Percentiles rank a stretch among this genome's conserved stretches.
Conservation (phyloP, 2,113 vertebrate species). For the Cololabis saira region DNA sequence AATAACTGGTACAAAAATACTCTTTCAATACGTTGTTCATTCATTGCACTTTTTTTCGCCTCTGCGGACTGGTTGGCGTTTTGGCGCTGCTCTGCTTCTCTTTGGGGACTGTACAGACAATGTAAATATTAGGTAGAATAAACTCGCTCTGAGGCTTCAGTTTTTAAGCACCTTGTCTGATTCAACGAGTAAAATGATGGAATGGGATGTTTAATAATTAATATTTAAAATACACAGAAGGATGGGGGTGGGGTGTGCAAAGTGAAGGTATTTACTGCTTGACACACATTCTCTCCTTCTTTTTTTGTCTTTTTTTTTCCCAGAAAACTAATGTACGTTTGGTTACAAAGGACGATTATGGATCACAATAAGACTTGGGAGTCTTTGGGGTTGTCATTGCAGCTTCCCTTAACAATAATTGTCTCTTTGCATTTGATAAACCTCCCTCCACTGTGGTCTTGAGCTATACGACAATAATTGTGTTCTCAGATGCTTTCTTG, state of each 20-base stretch:
- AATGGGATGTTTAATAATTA: slow-evolving; percentile 39
- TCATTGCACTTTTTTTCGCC: slow-evolving; percentile 52
- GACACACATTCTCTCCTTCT: slow-evolving; percentile 26
- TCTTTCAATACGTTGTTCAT: slow-evolving; percentile 19
- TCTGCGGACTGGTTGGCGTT: slow-evolving; percentile 37
- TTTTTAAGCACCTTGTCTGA: slow-evolving; percentile 70
- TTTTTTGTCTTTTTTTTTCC: slow-evolving; percentile 16
- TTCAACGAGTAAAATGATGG: slow-evolving; percentile 51
- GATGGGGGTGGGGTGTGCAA: slow-evolving; percentile 26
- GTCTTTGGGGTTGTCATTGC: slow-evolving; percentile 72
- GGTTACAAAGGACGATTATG: slow-evolving; percentile 52
- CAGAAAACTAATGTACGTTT: slow-evolving; percentile 50
- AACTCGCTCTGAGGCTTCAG: slow-evolving; percentile 63
- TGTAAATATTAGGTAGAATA: slow-evolving; percentile 55
- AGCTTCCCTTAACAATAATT: slow-evolving; percentile 61
- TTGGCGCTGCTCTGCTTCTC: slow-evolving; percentile 44
- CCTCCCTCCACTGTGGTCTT: slow-evolving; percentile 23
- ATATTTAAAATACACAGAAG: slow-evolving; percentile 51
- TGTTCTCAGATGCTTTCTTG: slow-evolving; percentile 46
- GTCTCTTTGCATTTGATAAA: slow-evolving; percentile 58
- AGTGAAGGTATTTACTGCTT: slow-evolving; percentile 44
- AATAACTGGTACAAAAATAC: slow-evolving; percentile 69
- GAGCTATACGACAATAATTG: slow-evolving; percentile 41
- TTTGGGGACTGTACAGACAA: slow-evolving; percentile 52
- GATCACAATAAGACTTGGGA: slow-evolving; percentile 60